These are phyloP conservation scores for Rhopalosiphum maidis DNA, from an alignment of 1,140 invertebrate species.

Conservation along the genomic window DNA sequence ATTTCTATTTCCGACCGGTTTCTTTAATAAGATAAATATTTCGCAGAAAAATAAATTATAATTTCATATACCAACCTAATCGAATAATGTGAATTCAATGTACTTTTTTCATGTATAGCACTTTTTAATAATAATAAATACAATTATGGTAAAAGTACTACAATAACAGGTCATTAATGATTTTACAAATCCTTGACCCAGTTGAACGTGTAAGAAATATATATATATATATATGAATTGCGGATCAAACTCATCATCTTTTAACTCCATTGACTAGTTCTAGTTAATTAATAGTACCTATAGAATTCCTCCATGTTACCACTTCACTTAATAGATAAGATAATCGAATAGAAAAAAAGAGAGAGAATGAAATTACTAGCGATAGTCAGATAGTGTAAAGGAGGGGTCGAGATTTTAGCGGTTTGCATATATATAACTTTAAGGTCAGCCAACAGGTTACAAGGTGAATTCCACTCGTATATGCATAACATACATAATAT, in stretches of 20 bases:
- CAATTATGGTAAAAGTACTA: constrained; percentile 40
- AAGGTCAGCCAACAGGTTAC: constrained; percentile 52
- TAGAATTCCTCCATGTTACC: constrained; percentile 13
- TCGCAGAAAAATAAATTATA: background rate
- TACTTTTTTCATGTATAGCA: constrained; percentile 27
- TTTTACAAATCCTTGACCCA: constrained; percentile 54
- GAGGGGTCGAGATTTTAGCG: constrained; percentile 50
- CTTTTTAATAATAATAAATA: constrained; percentile 35
- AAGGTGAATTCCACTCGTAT: constrained; percentile 53
- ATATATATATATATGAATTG: constrained; percentile 10
- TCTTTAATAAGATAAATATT: background rate
- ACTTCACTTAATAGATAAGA: background rate
- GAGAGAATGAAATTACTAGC: background rate
- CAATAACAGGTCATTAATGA: constrained; percentile 28
- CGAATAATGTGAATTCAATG: background rate
- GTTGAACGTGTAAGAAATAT: constrained; percentile 38
- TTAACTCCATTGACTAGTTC: constrained; percentile 49
- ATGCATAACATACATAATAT: background rate
- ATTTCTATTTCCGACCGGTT: background rate
- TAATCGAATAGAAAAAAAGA: background rate
- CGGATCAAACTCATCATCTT: constrained; percentile 36
- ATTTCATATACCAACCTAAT: background rate
- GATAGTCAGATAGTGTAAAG: background rate
- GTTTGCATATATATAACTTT: constrained; percentile 50
- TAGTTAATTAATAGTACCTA: constrained; percentile 41